Evolutionary conservation across 2,113 vertebrate species (phyloP), one percentile per base, ranked within the genome.

Genomic region (Xiphias gladius): DNA sequence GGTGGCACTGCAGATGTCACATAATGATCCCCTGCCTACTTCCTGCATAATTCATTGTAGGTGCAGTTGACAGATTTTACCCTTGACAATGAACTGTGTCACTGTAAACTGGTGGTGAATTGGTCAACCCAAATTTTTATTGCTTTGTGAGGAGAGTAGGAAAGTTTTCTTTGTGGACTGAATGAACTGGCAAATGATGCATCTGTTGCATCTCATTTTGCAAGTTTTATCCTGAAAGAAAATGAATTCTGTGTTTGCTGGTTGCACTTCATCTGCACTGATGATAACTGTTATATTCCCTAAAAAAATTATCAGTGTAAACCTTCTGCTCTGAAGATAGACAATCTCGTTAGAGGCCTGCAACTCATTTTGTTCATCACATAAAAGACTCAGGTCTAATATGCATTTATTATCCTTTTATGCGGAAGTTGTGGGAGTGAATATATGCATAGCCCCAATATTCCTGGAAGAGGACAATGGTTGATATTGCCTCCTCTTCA

Each of bases 1-100:
- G 82, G 89, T 93, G 91, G 77, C 84, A 91, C 62, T 87, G 84
- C 88, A 92, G 91, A 93, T 92, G 91, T 91, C 86, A 83, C 82
- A 83, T 92, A 92, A 91, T 88, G 86, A 92, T 89, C 76, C 76
- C 82, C 80, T 82, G 86, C 85, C 85, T 82, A 76, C 82, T 74
- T 83, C 73, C 79, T 90, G 81, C 83, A 91, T 93, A 86, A 90
- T 90, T 88, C 78, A 91, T 70, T 82, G 83, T 83, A 81, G 85
- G 67, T 89, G 78, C 81, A 71, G 83, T 89, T 88, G 85, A 89
- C 88, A 84, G 73, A 86, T 81, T 89, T 90, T 89, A 89, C 80
- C 91, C 86, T 90, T 86, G 80, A 89, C 82, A 83, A 69, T 84
- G 87, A 89, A 92, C 85, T 83, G 48, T 79, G 79, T 37, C 57